A percentile compares a stretch with the other conserved stretches of the same genome.
phyloP scores from a whole-genome alignment of 2,113 vertebrate genomes.

The Apteryx owenii region DNA sequence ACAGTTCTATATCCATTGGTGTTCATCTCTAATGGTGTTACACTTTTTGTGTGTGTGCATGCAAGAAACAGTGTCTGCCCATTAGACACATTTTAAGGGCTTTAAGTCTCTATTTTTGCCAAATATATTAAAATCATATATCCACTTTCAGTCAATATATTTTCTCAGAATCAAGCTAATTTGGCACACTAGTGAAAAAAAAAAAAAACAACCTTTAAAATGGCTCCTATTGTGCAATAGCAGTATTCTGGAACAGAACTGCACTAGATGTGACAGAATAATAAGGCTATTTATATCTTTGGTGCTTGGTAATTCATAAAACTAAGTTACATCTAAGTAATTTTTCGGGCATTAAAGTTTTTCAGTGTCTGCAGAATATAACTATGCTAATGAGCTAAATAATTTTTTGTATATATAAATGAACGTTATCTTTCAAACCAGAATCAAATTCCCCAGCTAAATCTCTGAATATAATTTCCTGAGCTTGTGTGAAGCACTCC shows the following conservation, averaged over 20 bases:
- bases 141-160: neutral
- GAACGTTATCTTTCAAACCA: conserved; percentile 78
- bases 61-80: neutral
- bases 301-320: conserved; percentile 69
- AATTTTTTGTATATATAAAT: conserved; percentile 66
- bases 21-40: neutral
- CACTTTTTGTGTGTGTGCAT: too few relatives aligned
- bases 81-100: conserved; percentile 45
- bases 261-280: conserved; percentile 29
- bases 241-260: conserved; percentile 5
- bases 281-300: conserved; percentile 63
- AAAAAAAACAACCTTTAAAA: neutral
- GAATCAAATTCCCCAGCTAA: conserved; percentile 74
- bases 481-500: conserved; percentile 50
- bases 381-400: conserved; percentile 73
- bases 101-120: conserved; percentile 32
- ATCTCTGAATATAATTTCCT: conserved; percentile 71
- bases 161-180: conserved; percentile 45
- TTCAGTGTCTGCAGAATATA: conserved; percentile 68
- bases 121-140: conserved; percentile 19
- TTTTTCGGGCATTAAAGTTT: conserved; percentile 66
- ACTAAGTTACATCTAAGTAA: conserved; percentile 61
- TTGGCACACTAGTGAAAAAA: neutral
- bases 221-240: conserved; percentile 37
- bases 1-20: neutral